phyloP scores from a whole-genome alignment of 2,797 vertebrate species.

The Lacerta viridis region DNA sequence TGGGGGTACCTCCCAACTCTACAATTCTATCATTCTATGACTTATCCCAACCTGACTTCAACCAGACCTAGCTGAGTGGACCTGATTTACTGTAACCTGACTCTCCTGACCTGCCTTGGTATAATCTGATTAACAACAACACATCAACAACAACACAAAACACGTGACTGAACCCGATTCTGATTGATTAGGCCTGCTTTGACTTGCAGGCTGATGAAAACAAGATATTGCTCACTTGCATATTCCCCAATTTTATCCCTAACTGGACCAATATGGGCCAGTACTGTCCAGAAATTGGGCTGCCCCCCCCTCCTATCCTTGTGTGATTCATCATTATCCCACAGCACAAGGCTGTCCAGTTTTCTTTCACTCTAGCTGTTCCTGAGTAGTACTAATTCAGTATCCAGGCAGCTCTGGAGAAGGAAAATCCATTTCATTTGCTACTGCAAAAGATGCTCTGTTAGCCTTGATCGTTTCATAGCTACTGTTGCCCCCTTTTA shows the following conservation, averaged over 20 bases:
- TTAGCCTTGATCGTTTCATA: neutral
- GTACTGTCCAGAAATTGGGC: neutral
- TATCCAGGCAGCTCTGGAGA: neutral
- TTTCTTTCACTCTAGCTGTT: neutral
- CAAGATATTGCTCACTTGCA: neutral
- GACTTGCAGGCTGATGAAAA: too few species aligned
- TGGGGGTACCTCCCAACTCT: too few species aligned
- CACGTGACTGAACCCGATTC: too few species aligned
- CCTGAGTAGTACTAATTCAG: neutral
- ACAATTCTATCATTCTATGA: too few species aligned
- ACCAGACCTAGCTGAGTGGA: too few species aligned
- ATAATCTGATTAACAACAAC: too few species aligned
- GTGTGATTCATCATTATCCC: neutral
- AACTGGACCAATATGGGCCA: neutral
- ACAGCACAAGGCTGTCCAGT: neutral
- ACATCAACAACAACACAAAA: too few species aligned
- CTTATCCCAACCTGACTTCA: too few species aligned
- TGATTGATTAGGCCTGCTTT: too few species aligned
- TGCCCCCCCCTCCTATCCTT: too few species aligned
- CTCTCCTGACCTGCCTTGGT: too few species aligned
- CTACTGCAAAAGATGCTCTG: neutral
- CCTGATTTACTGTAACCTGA: too few species aligned
- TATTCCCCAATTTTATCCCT: neutral
- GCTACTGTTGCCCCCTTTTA: neutral
- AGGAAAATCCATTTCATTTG: neutral